Evolutionary conservation across 1,140 invertebrate species (phyloP).

Genomic region (Pogonomyrmex californicus): DNA sequence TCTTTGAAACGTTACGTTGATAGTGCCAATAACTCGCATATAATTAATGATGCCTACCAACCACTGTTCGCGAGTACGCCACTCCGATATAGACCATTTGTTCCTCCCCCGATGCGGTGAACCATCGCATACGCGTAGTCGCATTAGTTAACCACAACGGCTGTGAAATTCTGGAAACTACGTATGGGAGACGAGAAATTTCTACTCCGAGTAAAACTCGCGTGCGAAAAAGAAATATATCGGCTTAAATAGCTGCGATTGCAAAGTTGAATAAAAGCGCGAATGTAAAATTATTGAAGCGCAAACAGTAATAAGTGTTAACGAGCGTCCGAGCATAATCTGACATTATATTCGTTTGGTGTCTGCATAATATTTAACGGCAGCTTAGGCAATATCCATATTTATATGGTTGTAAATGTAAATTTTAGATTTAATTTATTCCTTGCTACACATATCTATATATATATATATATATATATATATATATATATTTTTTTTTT

Average conservation of each 20-base stretch:
- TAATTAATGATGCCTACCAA: conserved; percentile 62
- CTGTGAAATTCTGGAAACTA: conserved; percentile 56
- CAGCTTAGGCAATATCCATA: background rate
- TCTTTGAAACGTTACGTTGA: conserved; percentile 57
- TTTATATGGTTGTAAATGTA: conserved; percentile 9
- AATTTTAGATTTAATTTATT: conserved; percentile 28
- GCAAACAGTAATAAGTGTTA: background rate
- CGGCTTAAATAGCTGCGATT: background rate
- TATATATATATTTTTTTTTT: too few relatives aligned
- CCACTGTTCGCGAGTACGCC: conserved; percentile 32
- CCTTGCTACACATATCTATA: background rate
- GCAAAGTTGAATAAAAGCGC: background rate
- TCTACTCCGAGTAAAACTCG: background rate
- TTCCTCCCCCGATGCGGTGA: conserved; percentile 57
- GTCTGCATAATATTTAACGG: background rate
- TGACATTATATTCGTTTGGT: background rate
- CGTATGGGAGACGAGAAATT: conserved; percentile 9
- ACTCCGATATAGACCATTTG: conserved; percentile 59
- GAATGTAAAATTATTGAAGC: background rate
- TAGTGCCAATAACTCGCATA: conserved; percentile 64
- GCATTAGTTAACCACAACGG: conserved; percentile 60
- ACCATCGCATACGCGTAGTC: conserved; percentile 62
- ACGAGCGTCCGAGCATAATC: background rate
- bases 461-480: background rate
- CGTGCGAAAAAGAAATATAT: background rate